phyloP scores from a whole-genome alignment of 2,797 vertebrate species.

The Brachyalestes nurse region DNA sequence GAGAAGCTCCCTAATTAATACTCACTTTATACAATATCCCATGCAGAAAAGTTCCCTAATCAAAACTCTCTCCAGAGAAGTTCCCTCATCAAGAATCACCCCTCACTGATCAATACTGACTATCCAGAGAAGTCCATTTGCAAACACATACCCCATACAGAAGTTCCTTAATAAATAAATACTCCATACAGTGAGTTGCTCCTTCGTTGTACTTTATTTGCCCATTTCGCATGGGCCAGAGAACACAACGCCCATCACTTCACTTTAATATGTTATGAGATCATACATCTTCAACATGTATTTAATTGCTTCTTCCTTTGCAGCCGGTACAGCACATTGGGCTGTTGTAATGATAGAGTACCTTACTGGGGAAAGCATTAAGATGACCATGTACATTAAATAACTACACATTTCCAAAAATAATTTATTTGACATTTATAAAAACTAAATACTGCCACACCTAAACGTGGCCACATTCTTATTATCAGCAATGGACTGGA shows the following conservation, averaged over 20 bases:
- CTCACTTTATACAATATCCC: no score
- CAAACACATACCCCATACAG: no score
- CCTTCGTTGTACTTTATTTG: no score
- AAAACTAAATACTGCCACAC: conserved; percentile 1
- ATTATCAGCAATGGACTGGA: conserved; percentile 1
- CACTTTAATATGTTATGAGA: conserved; percentile 8
- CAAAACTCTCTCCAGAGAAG: no score
- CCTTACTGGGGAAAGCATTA: not conserved
- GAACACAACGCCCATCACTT: not conserved
- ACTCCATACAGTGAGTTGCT: no score
- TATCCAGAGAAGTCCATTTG: no score
- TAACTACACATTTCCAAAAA: conserved; percentile 9
- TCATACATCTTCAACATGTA: not conserved
- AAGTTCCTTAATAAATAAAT: no score
- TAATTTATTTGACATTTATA: conserved; percentile 10
- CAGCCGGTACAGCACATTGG: not conserved
- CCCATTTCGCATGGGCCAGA: not conserved
- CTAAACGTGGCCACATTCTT: conserved; percentile 6
- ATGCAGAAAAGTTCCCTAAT: no score
- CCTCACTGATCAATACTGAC: no score
- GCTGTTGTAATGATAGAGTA: not conserved
- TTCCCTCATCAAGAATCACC: no score
- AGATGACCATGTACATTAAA: not conserved
- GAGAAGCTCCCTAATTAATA: no score
- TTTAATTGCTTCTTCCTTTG: not conserved